These are phyloP conservation scores for Lycocorax pyrrhopterus DNA, from an alignment of 2,113 vertebrate genomes.

Conservation along the genomic window DNA sequence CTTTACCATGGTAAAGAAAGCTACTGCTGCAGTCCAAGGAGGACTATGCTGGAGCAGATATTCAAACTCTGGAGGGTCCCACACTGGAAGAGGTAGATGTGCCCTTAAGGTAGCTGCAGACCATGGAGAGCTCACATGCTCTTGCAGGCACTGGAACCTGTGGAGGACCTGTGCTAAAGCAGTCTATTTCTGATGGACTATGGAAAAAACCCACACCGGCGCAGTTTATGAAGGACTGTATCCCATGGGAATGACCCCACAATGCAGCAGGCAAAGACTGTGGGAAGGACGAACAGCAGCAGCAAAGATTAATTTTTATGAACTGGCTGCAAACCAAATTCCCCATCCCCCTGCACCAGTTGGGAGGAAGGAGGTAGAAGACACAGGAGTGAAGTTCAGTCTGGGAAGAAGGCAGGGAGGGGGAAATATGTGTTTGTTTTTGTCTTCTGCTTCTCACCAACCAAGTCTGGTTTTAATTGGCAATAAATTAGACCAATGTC, in stretches of 20 bases:
- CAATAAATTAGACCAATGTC: neutral
- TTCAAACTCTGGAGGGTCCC: rapidly evolving
- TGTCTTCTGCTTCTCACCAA: neutral
- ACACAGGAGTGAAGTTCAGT: neutral
- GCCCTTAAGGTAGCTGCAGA: neutral
- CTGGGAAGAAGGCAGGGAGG: neutral
- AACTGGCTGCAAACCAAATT: neutral
- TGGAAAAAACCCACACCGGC: neutral
- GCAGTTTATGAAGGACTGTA: neutral
- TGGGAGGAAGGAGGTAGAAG: neutral
- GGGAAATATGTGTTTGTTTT: neutral
- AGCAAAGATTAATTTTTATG: neutral
- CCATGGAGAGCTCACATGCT: neutral
- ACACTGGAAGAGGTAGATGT: neutral
- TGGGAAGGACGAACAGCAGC: rapidly evolving
- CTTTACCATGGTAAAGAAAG: neutral
- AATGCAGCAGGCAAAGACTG: neutral
- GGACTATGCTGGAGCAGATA: neutral
- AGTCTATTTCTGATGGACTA: neutral
- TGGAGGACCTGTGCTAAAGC: neutral
- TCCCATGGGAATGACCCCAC: neutral
- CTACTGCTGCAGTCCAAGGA: neutral
- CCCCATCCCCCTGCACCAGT: neutral
- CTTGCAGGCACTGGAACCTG: neutral
- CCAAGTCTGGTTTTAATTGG: neutral